A percentile compares a stretch with the other conserved stretches of the same genome.
Conservation (phyloP, 2,888 invertebrate species). For the Sepiola atlantica region DNA sequence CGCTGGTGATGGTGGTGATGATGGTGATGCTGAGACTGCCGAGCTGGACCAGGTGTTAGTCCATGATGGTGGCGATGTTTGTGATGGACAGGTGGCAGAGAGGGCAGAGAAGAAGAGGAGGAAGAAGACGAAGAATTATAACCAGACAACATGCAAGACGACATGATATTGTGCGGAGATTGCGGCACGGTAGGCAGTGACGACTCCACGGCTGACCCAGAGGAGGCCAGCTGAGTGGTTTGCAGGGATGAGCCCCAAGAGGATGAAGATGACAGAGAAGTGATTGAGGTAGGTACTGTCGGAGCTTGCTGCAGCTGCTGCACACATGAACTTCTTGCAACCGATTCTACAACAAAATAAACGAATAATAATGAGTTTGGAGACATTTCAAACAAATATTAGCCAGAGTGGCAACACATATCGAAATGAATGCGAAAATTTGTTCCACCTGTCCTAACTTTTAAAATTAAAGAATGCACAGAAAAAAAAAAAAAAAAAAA, state of each 20-base stretch:
- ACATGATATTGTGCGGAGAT: neutral
- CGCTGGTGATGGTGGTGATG: constrained; percentile 46
- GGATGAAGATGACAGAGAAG: neutral
- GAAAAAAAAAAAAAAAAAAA: too few species aligned
- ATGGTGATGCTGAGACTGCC: constrained; percentile 68
- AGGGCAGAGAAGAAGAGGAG: neutral
- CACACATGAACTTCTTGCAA: neutral
- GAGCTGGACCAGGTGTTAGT: neutral
- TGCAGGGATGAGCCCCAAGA: neutral
- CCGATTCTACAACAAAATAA: constrained; percentile 24
- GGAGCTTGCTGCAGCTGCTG: neutral
- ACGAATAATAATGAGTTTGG: neutral
- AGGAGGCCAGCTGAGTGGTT: neutral
- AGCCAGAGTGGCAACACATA: neutral
- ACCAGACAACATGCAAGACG: constrained; percentile 40
- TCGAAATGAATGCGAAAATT: neutral
- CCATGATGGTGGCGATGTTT: constrained; percentile 35
- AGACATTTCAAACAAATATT: neutral
- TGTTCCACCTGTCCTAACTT: too few species aligned
- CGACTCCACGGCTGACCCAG: neutral
- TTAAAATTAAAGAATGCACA: too few species aligned
- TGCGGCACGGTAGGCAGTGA: neutral
- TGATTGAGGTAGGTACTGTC: constrained; percentile 43
- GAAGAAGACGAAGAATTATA: neutral
- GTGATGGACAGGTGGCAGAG: constrained; percentile 33